phyloP scores from a whole-genome alignment of 2,888 invertebrate genomes.

The Stenoptilia bipunctidactyla region DNA sequence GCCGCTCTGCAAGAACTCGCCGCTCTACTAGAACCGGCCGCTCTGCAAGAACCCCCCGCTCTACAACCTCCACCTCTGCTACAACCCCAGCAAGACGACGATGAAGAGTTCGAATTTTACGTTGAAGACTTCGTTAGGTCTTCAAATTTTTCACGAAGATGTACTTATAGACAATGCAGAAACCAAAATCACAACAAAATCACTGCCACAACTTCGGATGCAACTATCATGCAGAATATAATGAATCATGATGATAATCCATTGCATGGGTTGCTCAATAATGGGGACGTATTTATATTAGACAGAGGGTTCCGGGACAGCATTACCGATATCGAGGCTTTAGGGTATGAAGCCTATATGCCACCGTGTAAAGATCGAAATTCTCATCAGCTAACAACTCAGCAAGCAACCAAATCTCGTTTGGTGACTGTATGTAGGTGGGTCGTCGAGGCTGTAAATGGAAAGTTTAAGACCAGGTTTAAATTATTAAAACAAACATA shows the following conservation, averaged over 20 bases:
- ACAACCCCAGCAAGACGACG: too few relatives aligned
- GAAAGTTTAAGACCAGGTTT: constrained; percentile 5
- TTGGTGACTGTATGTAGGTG: constrained; percentile 6
- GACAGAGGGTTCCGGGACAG: constrained; percentile 8
- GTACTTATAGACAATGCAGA: too few relatives aligned
- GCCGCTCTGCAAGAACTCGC: too few relatives aligned
- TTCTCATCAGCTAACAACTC: constrained; percentile 3
- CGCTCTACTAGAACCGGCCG: too few relatives aligned
- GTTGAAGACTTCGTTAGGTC: too few relatives aligned
- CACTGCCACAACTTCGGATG: too few relatives aligned
- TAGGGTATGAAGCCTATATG: constrained; percentile 5
- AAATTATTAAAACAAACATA: constrained; percentile 8
- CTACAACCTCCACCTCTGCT: too few relatives aligned
- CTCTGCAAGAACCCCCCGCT: too few relatives aligned
- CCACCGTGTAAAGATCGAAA: constrained; percentile 3
- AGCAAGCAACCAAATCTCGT: constrained; percentile 5
- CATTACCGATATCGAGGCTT: constrained; percentile 1
- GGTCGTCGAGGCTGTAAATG: constrained; percentile 8
- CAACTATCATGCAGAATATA: too few relatives aligned
- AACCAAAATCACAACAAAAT: too few relatives aligned
- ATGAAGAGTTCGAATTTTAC: too few relatives aligned
- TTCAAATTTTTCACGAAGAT: too few relatives aligned
- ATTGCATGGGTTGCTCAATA: not conserved
- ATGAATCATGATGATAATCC: not conserved
- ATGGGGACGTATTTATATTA: constrained; percentile 4